phyloP scores from a whole-genome alignment of 2,113 vertebrate species.

The Brachyhypopomus gauderio region DNA sequence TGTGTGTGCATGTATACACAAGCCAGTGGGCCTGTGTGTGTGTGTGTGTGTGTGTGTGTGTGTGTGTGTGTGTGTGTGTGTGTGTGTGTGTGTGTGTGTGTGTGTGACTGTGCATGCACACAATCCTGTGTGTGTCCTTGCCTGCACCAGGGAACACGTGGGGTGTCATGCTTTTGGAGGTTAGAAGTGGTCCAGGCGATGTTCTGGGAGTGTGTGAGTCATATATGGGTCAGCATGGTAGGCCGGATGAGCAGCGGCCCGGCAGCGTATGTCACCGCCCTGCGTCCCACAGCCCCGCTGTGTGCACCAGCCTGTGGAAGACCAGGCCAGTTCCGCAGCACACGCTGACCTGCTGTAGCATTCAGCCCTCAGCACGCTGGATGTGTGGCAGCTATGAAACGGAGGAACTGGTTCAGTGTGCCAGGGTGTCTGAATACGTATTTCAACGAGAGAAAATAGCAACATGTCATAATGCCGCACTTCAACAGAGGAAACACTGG shows the following conservation, averaged over 20 bases:
- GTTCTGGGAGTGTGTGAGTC: neutral
- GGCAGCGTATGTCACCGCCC: neutral
- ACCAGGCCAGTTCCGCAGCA: neutral
- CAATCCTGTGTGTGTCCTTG: neutral
- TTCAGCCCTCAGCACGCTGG: neutral
- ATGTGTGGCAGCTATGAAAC: conserved; percentile 3
- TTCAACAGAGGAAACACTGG: too few species aligned
- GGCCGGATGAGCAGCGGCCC: too few species aligned
- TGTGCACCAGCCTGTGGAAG: neutral
- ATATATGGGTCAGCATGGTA: neutral
- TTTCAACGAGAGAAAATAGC: neutral
- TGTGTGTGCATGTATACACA: neutral
- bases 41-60: neutral
- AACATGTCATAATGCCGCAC: too few species aligned
- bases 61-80: neutral
- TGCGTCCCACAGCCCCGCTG: neutral
- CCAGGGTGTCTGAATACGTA: neutral
- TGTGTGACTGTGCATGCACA: neutral
- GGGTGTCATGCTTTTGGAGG: conserved; percentile 3
- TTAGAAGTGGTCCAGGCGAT: conserved; percentile 22
- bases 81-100: neutral
- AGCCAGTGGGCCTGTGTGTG: too few species aligned
- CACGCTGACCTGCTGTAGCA: neutral
- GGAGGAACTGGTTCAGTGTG: conserved; percentile 13
- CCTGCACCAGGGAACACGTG: neutral